Evolutionary conservation across 2,113 vertebrate genomes (phyloP).

Genomic region (Dasypus novemcinctus): DNA sequence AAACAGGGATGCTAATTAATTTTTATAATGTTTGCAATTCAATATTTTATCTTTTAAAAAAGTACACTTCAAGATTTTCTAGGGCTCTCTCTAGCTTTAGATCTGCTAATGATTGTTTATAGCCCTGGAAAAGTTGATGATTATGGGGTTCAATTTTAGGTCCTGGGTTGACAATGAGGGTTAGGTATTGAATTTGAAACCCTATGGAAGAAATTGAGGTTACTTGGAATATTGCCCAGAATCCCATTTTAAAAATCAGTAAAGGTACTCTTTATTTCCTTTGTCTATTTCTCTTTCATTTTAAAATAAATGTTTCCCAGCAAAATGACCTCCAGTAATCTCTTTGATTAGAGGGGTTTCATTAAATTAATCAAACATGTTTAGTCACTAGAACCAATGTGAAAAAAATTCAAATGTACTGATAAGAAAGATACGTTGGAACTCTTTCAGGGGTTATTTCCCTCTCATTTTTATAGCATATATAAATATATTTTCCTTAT

Average conservation of each 20-base stretch:
- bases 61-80: constrained; percentile 11
- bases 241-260: constrained; percentile 54
- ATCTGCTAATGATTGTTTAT: not conserved
- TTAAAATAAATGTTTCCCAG: constrained; percentile 44
- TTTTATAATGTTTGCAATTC: constrained; percentile 22
- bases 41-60: not conserved
- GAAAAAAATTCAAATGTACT: not conserved
- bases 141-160: not conserved
- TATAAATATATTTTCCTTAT: not conserved
- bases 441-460: not conserved
- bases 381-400: not conserved
- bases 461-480: constrained; percentile 20
- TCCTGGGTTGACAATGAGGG: not conserved
- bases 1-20: not conserved
- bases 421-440: not conserved
- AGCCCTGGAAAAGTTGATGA: not conserved
- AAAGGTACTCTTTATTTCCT: constrained; percentile 36
- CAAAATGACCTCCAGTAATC: not conserved
- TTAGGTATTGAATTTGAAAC: not conserved
- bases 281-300: constrained; percentile 23
- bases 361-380: constrained; percentile 12
- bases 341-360: constrained; percentile 16
- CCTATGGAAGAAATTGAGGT: not conserved
- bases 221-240: constrained; percentile 42
- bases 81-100: not conserved